Conservation (phyloP, 2,797 vertebrate genomes). For the Lycodopsis pacificus region DNA sequence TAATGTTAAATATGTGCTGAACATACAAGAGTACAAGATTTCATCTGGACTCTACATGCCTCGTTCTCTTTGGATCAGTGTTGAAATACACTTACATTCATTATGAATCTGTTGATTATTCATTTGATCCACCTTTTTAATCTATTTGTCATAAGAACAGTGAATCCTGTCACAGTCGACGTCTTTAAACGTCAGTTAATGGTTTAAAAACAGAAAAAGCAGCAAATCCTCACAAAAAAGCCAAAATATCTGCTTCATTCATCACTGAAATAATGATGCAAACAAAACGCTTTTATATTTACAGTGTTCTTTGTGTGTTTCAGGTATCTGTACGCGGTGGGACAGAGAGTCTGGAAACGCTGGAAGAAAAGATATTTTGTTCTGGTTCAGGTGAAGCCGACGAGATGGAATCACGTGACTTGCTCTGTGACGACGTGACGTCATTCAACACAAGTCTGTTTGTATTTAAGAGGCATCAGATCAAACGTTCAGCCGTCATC, state of each 20-base stretch:
- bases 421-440: too few species aligned
- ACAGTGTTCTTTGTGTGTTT: background rate
- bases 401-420: too few species aligned
- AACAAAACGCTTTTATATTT: too few species aligned
- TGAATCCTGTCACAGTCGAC: background rate
- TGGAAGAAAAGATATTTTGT: slow-evolving; percentile 98
- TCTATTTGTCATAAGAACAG: background rate
- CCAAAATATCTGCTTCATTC: background rate
- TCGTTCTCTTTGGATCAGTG: background rate
- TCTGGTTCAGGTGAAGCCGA: slow-evolving; percentile 91
- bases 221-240: too few species aligned
- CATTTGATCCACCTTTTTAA: background rate
- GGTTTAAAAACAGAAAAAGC: too few species aligned
- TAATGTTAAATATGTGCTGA: too few species aligned
- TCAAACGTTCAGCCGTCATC: background rate
- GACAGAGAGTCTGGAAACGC: slow-evolving; percentile 96
- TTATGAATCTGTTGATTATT: background rate
- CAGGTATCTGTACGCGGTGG: slow-evolving; percentile 86
- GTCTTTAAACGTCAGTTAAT: background rate
- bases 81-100: background rate
- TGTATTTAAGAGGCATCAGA: too few species aligned
- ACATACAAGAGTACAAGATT: too few species aligned
- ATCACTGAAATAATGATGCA: background rate
- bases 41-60: too few species aligned
- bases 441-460: too few species aligned